Conservation (phyloP, 2,888 invertebrate species). For the Cerastoderma edule region DNA sequence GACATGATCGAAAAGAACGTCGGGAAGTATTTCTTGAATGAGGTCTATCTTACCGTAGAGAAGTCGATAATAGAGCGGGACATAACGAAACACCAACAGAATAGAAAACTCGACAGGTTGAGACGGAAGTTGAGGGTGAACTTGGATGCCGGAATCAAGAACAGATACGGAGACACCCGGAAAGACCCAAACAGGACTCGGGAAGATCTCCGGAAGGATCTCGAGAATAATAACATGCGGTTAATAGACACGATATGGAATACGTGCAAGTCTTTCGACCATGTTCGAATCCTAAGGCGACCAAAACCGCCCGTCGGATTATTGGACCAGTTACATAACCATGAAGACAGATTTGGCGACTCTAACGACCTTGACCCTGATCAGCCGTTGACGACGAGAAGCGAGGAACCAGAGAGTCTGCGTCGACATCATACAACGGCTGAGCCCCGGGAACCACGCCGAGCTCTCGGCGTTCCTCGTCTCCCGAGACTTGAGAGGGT, state of each 20-base stretch:
- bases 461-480: slow-evolving; percentile 34
- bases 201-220: slow-evolving; percentile 47
- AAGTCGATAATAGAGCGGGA: slow-evolving; percentile 54
- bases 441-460: slow-evolving; percentile 38
- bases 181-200: slow-evolving; percentile 49
- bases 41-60: slow-evolving; percentile 55
- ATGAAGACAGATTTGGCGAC: slow-evolving; percentile 22
- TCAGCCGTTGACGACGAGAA: slow-evolving; percentile 3
- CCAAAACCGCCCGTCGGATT: slow-evolving; percentile 38
- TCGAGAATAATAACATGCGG: slow-evolving; percentile 52
- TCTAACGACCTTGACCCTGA: slow-evolving; percentile 37
- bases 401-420: slow-evolving; percentile 29
- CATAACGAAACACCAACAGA: slow-evolving; percentile 47
- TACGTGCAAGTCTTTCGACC: slow-evolving; percentile 56
- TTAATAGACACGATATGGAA: slow-evolving; percentile 58
- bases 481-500: slow-evolving; percentile 37
- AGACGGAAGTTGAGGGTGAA: slow-evolving; percentile 53
- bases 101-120: slow-evolving; percentile 43
- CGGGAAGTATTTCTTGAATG: slow-evolving; percentile 57
- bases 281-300: slow-evolving; percentile 46
- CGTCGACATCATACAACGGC: slow-evolving; percentile 54
- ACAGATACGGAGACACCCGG: slow-evolving; percentile 52
- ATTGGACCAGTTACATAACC: neutral
- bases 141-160: slow-evolving; percentile 52
- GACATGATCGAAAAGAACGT: slow-evolving; percentile 49